Base-by-base conservation (phyloP, 2,888 invertebrate species). In the Eledona agricola region DNA sequence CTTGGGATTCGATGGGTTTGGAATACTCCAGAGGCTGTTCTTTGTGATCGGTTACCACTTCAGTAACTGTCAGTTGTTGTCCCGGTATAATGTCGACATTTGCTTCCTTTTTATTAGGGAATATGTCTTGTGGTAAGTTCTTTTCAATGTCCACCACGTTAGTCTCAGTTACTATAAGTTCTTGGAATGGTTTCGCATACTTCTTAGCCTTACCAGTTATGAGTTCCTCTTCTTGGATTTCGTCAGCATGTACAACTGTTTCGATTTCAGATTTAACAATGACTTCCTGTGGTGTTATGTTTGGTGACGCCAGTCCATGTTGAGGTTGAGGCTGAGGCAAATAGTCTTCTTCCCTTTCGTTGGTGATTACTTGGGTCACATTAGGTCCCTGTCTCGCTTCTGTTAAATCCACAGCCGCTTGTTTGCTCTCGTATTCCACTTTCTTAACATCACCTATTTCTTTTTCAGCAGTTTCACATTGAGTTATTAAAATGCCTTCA, bases 1-100 rank as follows among this genome's bases (percentile, higher is more conserved):
- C 88, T 64, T 74, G 80, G 22, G 76, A 77, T 58, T 75, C 69
- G 38, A 73, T 67, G n/a, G 78, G 76, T 46, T 64, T 65, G 58
- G 77, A 66, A 54, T 71, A 64, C 10, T 69, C 72, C 16, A 82
- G 72, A 52, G 67, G 76, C 72, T 76, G 72, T 78, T 83, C 84
- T 69, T 73, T 80, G 32, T 83, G 76, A 52, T 75, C 74, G 2
- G 79, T 69, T 31, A 82, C 60, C 2, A 82, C 67, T 76, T 86
- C 84, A 4, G 81, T 85, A 9, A 88, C 74, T 58, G 81, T 81
- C 46, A 89, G 55, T 61, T 84, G 75, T 76, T 85, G 81, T 67
- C 74, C 83, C 74, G 79, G 82, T 69, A 75, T 78, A 72, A 81
- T 81, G 43, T 75, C 80, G 20, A 81, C 66, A 43, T 78, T 73